Base-by-base conservation (phyloP, 2,113 vertebrate genomes). In the Mesoclemmys tuberculata region DNA sequence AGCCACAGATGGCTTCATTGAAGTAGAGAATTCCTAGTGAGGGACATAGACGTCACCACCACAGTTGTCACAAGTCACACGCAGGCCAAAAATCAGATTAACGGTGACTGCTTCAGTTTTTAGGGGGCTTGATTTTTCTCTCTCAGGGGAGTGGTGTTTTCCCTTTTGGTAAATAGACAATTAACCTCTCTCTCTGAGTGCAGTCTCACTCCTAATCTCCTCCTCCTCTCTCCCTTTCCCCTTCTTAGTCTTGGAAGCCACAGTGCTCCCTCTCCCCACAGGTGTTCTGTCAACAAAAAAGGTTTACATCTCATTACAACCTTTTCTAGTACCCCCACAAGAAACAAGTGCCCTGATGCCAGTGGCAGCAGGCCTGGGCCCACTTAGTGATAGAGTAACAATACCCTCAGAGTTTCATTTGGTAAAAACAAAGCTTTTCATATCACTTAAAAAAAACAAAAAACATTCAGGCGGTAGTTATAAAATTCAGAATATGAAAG, bases 341-440 rank as follows among this genome's bases (percentile, higher is more conserved):
- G 27, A 92, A 31, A 24, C 46, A 16, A 31, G 31, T 64, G 58
- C 6, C 29, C 58, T 16, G 6, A 64, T 29, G 3, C 75, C 11
- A 89, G 90, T 80, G 26, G 46, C 2, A 56, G 44, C 38, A 56
- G 51, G 38, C 16, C 14, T 55, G 38, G 85, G 52, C 41, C 58
- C 49, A 55, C n/a, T 91, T 61, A 87, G 87, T 84, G 46, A 38
- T 88, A 41, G 88, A 83, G 64, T 31, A 82, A 84, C 44, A 74
- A 14, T 41, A 54, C 6, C 35, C 80, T 90, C 86, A 52, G 24
- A 82, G 83, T 95, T 93, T 93, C 48, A 80, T 26, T 82, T 44
- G 13, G 14, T n/a, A 88, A 87, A n/a, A 91, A 2, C 38, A 95
- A 95, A 77, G 85, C 94, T 95, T 49, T 82, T 93, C 84, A 93